Evolutionary conservation across 1,140 invertebrate genomes (phyloP).

Genomic region (Bradysia coprophila): DNA sequence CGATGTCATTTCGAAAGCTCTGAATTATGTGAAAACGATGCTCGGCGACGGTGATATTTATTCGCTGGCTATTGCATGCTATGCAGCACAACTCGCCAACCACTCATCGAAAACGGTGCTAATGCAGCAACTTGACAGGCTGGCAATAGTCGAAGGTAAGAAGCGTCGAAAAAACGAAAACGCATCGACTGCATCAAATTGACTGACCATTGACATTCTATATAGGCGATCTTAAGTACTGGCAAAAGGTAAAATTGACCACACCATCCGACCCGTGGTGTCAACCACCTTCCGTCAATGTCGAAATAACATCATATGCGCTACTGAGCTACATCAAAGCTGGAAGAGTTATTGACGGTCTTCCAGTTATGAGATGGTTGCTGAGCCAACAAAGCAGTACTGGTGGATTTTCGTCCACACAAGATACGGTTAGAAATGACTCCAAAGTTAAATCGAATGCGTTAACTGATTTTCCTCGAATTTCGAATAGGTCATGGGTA

Average conservation of each 20-base stretch:
- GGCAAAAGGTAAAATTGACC: slow-evolving; percentile 44
- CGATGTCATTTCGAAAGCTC: slow-evolving; percentile 21
- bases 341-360: slow-evolving; percentile 37
- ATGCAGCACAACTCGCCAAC: slow-evolving; percentile 54
- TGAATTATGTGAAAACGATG: slow-evolving; percentile 31
- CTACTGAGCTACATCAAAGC: slow-evolving; percentile 39
- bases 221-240: slow-evolving; percentile 17
- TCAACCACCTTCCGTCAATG: slow-evolving; percentile 43
- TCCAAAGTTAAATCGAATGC: too few species aligned
- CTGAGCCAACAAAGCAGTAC: slow-evolving; percentile 52
- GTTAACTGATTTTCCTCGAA: too few species aligned
- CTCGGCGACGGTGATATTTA: slow-evolving; percentile 55
- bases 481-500: too few species aligned
- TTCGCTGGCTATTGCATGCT: slow-evolving; percentile 52
- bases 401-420: slow-evolving; percentile 52
- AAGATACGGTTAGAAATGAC: slow-evolving; percentile 50
- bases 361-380: slow-evolving; percentile 64
- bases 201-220: slow-evolving; percentile 13
- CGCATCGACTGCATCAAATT: background rate
- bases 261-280: too few species aligned
- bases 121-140: slow-evolving; percentile 8
- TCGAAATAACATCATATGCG: slow-evolving; percentile 68
- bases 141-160: slow-evolving; percentile 14
- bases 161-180: slow-evolving; percentile 4
- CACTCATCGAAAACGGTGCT: slow-evolving; percentile 24